These are phyloP conservation scores for Coendou prehensilis DNA, from an alignment of 2,797 vertebrate species.

Conservation along the genomic window DNA sequence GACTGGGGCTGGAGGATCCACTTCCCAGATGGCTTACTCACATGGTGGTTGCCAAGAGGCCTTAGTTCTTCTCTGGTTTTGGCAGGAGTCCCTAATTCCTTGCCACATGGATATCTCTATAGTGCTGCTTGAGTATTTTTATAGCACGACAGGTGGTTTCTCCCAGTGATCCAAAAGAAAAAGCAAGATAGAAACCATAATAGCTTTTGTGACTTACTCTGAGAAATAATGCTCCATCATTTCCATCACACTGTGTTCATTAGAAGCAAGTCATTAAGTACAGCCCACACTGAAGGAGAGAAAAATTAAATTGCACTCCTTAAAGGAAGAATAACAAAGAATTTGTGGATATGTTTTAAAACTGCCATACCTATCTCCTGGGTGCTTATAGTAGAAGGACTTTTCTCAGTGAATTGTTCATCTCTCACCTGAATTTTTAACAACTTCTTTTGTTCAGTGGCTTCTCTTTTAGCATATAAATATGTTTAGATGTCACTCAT, in stretches of 20 bases:
- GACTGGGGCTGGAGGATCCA: background rate
- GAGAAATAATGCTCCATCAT: background rate
- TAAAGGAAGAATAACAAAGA: slow-evolving; percentile 19
- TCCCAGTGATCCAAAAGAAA: slow-evolving; percentile 12
- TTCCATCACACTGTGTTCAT: background rate
- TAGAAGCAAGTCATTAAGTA: slow-evolving; percentile 8
- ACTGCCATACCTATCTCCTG: background rate
- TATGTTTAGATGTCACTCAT: slow-evolving; percentile 8
- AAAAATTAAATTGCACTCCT: background rate
- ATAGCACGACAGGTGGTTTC: background rate
- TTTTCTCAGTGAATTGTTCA: slow-evolving; percentile 43
- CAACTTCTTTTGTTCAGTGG: slow-evolving; percentile 28
- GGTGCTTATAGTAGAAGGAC: background rate
- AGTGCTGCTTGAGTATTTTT: slow-evolving; percentile 23
- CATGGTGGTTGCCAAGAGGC: background rate
- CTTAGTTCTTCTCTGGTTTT: slow-evolving; percentile 40
- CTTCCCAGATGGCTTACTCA: background rate
- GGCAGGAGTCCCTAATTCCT: slow-evolving; percentile 1
- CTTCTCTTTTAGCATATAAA: slow-evolving; percentile 45
- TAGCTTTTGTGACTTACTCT: slow-evolving; percentile 28
- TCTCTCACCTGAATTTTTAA: slow-evolving; percentile 27
- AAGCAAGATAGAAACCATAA: slow-evolving; percentile 18
- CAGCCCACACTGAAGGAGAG: background rate
- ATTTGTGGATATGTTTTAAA: slow-evolving; percentile 9
- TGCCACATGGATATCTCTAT: background rate